Base-by-base conservation (phyloP, 1,140 invertebrate species). In the Hirudo medicinalis region DNA sequence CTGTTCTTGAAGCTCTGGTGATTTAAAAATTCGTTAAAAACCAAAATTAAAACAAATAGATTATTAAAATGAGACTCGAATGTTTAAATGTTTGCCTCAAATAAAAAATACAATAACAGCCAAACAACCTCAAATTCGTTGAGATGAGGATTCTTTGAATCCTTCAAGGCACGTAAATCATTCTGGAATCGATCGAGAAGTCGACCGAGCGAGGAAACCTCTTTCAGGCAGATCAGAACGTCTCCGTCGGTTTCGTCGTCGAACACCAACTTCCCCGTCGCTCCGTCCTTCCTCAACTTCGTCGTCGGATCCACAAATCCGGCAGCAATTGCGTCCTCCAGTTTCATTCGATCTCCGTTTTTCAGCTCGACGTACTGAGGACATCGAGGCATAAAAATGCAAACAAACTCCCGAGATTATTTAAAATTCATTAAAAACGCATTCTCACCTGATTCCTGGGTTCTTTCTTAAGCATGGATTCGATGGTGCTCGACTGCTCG, bases 221-320 rank as follows among this genome's bases (percentile, higher is more conserved):
- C 43, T 0, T 17, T 49, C 3, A 49, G 43, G 43, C 9, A 49
- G 43, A 9, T 49, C 69, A 20, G 19, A 49, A n/a, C 69, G 0
- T 49, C 43, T n/a, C 22, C 49, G 1, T 70, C 69, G n/a, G 22
- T 54, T 25, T 49, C 69, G 25, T 70, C 69, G 20, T 9, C 69
- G 43, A 70, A 53, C 13, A n/a, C 53, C 43, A 70, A 25, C 15
- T 22, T 54, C 13, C 85, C 86, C 43, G 83, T 86, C 72, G 86
- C 82, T 0, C 85, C 84, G 76, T 91, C 89, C 75, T 90, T 85
- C 15, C 86, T 85, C 13, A 89, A 87, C 25, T 87, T 88, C 0
- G 88, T 89, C 68, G 87, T 84, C 74, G 87, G 76, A 4, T 78
- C 78, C 6, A 81, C 71, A 63, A 80, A 79, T 25, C 79, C 79